Evolutionary conservation across 2,113 vertebrate genomes (phyloP), one percentile per base, ranked within the genome.

Genomic region (Orycteropus afer): DNA sequence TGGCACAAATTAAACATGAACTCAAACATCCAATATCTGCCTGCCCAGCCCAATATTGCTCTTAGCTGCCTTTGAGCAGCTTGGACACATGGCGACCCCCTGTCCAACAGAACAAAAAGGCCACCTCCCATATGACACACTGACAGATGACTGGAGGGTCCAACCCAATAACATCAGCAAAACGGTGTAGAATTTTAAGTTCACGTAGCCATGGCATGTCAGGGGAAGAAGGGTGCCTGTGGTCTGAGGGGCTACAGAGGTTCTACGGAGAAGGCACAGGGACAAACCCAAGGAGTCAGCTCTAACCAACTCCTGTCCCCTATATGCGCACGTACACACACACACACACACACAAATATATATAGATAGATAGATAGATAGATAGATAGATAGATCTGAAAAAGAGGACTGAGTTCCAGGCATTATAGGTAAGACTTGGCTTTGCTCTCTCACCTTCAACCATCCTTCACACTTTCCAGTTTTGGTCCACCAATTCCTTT

Each of bases 391-490:
- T n/a, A n/a, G n/a, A n/a, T 15, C 45, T 49, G 25, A 53, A 69
- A 80, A 55, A n/a, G 22, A 29, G 42, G 29, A 82, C 18, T 77
- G n/a, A 49, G 37, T 29, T 77, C 15, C 65, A 51, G 13, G 61
- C 20, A n/a, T 40, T 88, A 90, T 9, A 42, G 63, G 45, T 51
- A 59, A 90, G n/a, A 74, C 65, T 86, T 37, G 37, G 34, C 37
- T 95, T 82, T 74, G 27, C 29, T 45, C 76, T 78, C 83, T 74
- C 61, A 59, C 53, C 76, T 69, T 91, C n/a, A 91, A 89, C 81
- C 22, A 83, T 18, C 83, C 69, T 63, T 85, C 14, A 23, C 57
- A 32, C 45, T 79, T 74, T 63, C 42, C 57, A 76, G 23, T 81
- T 82, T 63, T 49, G 47, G 25, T 79, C 82, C 37, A 29, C 53